Evolutionary conservation across 2,888 invertebrate genomes (phyloP).

Genomic region (Ceramica pisi): DNA sequence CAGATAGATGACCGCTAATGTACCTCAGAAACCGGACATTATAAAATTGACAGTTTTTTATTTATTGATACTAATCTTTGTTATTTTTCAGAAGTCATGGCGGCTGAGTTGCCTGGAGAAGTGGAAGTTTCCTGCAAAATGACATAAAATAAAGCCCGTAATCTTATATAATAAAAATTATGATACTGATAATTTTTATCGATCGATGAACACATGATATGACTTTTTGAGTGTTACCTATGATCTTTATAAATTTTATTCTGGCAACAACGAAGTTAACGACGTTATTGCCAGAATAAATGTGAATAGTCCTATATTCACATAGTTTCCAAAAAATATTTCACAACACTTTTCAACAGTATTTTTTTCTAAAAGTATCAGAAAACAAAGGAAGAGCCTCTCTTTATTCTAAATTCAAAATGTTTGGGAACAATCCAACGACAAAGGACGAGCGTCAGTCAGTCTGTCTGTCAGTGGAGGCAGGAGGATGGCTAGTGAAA

Average conservation of each 20-base stretch:
- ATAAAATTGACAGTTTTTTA: neutral
- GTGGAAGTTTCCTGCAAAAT: neutral
- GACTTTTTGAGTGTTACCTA: too few species aligned
- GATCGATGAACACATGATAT: too few species aligned
- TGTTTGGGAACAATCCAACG: slow-evolving; percentile 13
- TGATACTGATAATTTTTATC: too few species aligned
- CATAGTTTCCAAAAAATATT: neutral
- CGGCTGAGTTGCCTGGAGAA: neutral
- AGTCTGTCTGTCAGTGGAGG: slow-evolving; percentile 17
- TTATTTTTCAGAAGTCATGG: neutral
- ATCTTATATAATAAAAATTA: too few species aligned
- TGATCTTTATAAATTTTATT: too few species aligned
- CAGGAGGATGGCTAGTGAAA: slow-evolving; percentile 1
- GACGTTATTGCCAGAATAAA: too few species aligned
- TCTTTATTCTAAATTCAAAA: slow-evolving; percentile 26
- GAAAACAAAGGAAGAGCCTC: slow-evolving; percentile 13
- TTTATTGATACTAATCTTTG: neutral
- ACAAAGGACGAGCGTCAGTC: slow-evolving; percentile 11
- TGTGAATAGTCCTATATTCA: too few species aligned
- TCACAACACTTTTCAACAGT: neutral
- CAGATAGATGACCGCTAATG: too few species aligned
- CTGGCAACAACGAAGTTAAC: too few species aligned
- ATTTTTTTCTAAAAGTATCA: slow-evolving; percentile 9
- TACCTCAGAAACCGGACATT: too few species aligned
- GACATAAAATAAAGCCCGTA: neutral